Evolutionary conservation across 2,797 vertebrate genomes (phyloP), one percentile per base, ranked within the genome.

Genomic region (Todus mexicanus): DNA sequence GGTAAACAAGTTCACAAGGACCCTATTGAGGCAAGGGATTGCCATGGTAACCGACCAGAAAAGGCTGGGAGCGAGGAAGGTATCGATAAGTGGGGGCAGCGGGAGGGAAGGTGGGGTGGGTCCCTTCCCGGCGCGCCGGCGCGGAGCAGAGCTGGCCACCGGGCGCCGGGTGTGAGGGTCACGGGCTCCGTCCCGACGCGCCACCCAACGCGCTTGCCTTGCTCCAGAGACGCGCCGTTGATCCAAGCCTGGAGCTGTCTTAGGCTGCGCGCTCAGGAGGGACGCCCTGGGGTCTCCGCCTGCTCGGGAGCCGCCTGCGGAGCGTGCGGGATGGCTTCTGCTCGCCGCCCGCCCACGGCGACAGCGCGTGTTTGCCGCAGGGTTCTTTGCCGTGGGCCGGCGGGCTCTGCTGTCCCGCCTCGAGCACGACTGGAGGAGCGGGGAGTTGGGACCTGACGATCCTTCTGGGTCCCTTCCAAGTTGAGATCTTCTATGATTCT

Each of bases 1-100:
- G 93, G 95, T 83, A 96, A 97, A 97, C 95, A 96, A 96, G 96
- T 95, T 96, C 94, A 94, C 89, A 89, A 94, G 96, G 96, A 96
- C 72, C 92, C 89, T 57, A 77, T 68, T 57, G 95, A 96, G 93
- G 94, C 92, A 57, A 96, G 71, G 88, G 80, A 95, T 96, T 56
- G 94, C 96, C 94, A 97, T 97, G 96, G 96, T 65, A 97, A 97
- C 96, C 15, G 66, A 94, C 87, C 93, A 87, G 93, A 76, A 95
- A 96, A 95, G 93, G 65, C 96, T 94, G 93, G 92, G 78, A 95
- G 89, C 1, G 35, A 66, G 90, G 90, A 81, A 83, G 59, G 89
- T 84, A 63, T 91, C 20, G 42, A 90, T 75, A 48, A 26, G 79
- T 19, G 91, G 82, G 88, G 89, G 88, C 83, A 69, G 85, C 6